phyloP scores from a whole-genome alignment of 2,797 vertebrate species.

The Eulemur rubriventer region DNA sequence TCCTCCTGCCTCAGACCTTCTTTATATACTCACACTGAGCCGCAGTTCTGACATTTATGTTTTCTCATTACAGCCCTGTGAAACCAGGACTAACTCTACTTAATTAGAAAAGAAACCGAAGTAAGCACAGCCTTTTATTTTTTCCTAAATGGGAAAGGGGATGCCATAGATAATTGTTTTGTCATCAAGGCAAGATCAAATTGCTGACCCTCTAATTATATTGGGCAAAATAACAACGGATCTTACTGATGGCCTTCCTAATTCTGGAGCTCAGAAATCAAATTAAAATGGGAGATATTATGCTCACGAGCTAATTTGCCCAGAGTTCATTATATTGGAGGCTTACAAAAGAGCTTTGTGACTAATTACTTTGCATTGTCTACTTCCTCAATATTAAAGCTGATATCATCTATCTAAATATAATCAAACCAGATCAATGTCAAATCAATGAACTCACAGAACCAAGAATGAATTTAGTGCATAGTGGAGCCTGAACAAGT shows the following conservation, averaged over 20 bases:
- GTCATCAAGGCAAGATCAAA: constrained; percentile 83
- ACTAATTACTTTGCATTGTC: constrained; percentile 79
- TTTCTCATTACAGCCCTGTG: constrained; percentile 6
- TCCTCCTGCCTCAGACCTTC: not conserved
- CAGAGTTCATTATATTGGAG: constrained; percentile 75
- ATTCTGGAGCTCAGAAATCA: constrained; percentile 82
- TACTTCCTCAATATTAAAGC: constrained; percentile 78
- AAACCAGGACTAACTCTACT: constrained; percentile 59
- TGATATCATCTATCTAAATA: constrained; percentile 80
- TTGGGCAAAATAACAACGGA: constrained; percentile 82
- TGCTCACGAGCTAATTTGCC: constrained; percentile 59
- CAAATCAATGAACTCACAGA: constrained; percentile 75
- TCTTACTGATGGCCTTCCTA: constrained; percentile 84
- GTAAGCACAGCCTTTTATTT: constrained; percentile 71
- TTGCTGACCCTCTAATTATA: constrained; percentile 82
- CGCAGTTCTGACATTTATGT: constrained; percentile 21
- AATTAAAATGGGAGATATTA: constrained; percentile 83
- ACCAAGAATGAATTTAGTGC: constrained; percentile 62
- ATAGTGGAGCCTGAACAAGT: not conserved
- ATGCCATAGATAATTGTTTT: constrained; percentile 78
- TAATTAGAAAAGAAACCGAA: constrained; percentile 72
- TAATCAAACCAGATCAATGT: constrained; percentile 79
- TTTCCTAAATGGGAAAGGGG: constrained; percentile 74
- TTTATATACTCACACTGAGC: not conserved
- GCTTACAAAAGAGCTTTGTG: constrained; percentile 76